Base-by-base conservation (phyloP, 2,888 invertebrate species). In the Lathronympha strigana region DNA sequence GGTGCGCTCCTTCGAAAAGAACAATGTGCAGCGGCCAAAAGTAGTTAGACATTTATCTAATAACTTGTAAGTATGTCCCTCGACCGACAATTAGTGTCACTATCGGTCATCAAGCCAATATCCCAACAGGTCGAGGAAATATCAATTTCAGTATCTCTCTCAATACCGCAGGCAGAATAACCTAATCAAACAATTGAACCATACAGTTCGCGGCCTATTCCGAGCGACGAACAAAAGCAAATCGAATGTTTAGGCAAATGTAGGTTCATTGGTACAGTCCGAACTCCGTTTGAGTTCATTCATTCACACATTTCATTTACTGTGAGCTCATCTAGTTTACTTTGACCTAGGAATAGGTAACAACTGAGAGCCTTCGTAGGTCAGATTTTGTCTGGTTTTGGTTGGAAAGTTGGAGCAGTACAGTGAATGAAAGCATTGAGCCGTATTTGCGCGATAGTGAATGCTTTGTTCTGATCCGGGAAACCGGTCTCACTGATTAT, bases 191-290 rank as follows among this genome's bases (percentile, higher is more conserved):
- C 8, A n/a, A 13, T 13, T 51, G 33, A 51, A 13, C 31, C 19
- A n/a, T 49, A 28, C 15, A 33, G 8, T 40, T 13, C 51, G 19
- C 19, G 19, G 33, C 19, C 51, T 33, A 51, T 51, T 53, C 53
- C 4, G 21, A n/a, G 21, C 23, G 6, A 13, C 53, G 23, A 15
- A 50, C 28, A 50, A 15, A n/a, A 50, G 28, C 36, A 53, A 21
- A 53, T 53, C 21, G 53, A 36, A 36, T 53, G 53, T 53, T 53
- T 53, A 53, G 53, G 53, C 53, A 53, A 53, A 53, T 36, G 53
- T n/a, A 23, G 23, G 17, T 43, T 19, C 25, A 28, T 49, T 49
- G 4, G 47, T 23, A 47, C 9, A 11, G 19, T 6, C 15, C 13
- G n/a, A 15, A 1, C 38, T 6, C 38, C 6, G 33, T 33, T 9